Evolutionary conservation across 30 jellyfish, hydroid and myxozoan species (phyloP), one percentile per base, ranked within the genome.

Genomic region (Nemopilema nomurai): DNA sequence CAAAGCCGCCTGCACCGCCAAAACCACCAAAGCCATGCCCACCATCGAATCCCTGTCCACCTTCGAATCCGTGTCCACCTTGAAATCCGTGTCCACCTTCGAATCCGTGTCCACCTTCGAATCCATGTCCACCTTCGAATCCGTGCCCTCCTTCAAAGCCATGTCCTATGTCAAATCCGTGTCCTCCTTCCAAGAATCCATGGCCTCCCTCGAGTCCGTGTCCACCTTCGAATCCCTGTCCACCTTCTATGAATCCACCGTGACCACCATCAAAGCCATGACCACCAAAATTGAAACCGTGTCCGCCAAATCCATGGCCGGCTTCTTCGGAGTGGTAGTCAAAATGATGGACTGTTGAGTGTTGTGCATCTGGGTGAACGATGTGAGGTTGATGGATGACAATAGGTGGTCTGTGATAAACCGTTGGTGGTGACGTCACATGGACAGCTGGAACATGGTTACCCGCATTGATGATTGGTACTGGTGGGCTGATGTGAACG

Each of bases 381-480:
- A 92, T 92, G 81, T 92, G 98, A 74, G 98, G 98, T 68, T 92
- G 98, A 87, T 92, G 98, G 77, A 92, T 92, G 83, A 92, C 98
- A 69, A 92, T 92, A 24, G 98, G 98, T 81, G 98, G 98, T 69
- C 98, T 81, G 77, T 92, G 98, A 80, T 92, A 92, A 30, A 92
- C 98, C 13, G 98, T 92, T 26, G 98, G 98, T 66, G 98, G 98
- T 50, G 98, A 92, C 26, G 98, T 87, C n/a, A 92, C 98, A 75
- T 92, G 98, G 7, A 92, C 98, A 18, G 98, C 96, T 29, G 98
- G 98, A 29, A 92, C 98, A 63, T 92, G 98, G 91, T 92, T 92
- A 49, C 98, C 98, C 18, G 98, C 98, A 77, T 92, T 92, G 88
- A 92, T 92, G 71, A 92, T 92, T 67, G 98, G 98, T 53, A 92